Conservation (phyloP, 2,113 vertebrate species). For the Ginglymostoma cirratum region DNA sequence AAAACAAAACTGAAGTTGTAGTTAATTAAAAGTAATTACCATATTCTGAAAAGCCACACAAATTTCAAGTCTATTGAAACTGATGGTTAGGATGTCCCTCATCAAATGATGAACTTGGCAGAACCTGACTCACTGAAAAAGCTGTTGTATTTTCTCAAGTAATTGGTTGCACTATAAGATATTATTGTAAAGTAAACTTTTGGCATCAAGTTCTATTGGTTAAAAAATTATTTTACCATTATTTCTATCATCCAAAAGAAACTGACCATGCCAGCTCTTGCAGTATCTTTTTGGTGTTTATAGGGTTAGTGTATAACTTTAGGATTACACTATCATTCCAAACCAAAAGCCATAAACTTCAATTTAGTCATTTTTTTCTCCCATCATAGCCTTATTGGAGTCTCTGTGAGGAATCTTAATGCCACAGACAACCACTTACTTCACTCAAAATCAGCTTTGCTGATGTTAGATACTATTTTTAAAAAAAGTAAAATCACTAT, state of each 20-base stretch:
- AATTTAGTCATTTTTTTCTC: neutral
- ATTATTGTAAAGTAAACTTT: neutral
- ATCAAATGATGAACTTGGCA: neutral
- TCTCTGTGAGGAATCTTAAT: neutral
- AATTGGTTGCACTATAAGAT: neutral
- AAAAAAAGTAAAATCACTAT: too few species aligned
- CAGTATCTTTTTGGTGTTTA: neutral
- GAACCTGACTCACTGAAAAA: neutral
- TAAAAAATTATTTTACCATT: too few species aligned
- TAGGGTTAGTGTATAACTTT: neutral
- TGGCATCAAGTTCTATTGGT: neutral
- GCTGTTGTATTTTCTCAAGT: neutral
- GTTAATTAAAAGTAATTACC: neutral
- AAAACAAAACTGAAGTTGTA: neutral
- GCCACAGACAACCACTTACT: neutral
- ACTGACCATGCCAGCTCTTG: neutral
- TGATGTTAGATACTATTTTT: neutral
- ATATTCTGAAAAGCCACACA: neutral
- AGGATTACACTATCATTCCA: neutral
- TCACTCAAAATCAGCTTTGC: neutral
- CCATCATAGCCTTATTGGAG: neutral
- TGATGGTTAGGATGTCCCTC: neutral
- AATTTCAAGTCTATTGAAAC: neutral
- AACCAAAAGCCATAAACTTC: neutral
- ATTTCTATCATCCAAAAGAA: too few species aligned